These are phyloP conservation scores for Thymelicus acteon DNA, from an alignment of 2,888 invertebrate genomes.

Conservation along the genomic window DNA sequence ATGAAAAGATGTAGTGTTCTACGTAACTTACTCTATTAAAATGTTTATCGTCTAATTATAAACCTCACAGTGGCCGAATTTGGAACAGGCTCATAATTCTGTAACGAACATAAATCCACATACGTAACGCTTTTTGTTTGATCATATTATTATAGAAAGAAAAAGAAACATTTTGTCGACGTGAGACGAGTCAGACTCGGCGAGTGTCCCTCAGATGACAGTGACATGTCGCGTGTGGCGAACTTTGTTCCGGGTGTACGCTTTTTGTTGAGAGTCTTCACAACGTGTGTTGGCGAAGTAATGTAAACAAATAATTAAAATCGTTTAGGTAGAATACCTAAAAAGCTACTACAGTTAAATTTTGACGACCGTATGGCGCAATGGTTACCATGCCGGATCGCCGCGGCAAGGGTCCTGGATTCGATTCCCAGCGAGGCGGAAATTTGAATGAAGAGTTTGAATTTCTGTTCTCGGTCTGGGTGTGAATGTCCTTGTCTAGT, in stretches of 20 bases:
- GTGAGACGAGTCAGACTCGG: conserved; percentile 44
- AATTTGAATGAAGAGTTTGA: too few relatives aligned
- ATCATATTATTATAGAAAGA: background rate
- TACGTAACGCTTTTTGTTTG: conserved; percentile 29
- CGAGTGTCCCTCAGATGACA: conserved; percentile 48
- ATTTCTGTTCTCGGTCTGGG: too few relatives aligned
- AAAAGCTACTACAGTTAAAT: too few relatives aligned
- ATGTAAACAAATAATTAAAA: background rate
- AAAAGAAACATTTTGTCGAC: conserved; percentile 21
- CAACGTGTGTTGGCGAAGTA: conserved; percentile 4
- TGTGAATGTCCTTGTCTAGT: too few relatives aligned
- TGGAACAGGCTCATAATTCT: background rate
- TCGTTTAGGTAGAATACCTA: background rate
- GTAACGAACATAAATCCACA: background rate
- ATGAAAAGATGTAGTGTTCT: too few relatives aligned
- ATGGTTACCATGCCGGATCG: too few relatives aligned
- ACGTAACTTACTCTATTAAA: too few relatives aligned
- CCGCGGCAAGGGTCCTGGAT: too few relatives aligned
- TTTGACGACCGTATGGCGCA: too few relatives aligned
- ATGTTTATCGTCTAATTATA: too few relatives aligned
- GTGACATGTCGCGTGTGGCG: conserved; percentile 48
- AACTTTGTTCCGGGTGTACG: conserved; percentile 41
- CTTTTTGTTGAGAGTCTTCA: conserved; percentile 23
- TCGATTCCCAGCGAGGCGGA: too few relatives aligned
- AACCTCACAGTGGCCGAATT: background rate